Base-by-base conservation (phyloP, 2,888 invertebrate genomes). In the Onthophagus sagittarius region DNA sequence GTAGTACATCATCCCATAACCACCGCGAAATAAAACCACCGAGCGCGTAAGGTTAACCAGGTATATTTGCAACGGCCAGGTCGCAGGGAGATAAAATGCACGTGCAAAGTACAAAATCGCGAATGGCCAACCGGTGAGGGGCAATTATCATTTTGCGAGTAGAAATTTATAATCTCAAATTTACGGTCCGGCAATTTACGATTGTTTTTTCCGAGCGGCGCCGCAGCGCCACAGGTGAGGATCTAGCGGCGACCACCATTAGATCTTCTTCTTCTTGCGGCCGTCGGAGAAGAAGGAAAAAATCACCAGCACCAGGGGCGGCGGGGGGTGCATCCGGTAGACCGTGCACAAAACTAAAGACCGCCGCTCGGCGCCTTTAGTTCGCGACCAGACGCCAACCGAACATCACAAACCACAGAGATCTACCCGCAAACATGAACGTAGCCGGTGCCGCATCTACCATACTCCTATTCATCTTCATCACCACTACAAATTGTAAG, bases 301-400 rank as follows among this genome's bases (percentile, higher is more conserved):
- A 67, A 67, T 67, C 67, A 15, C 23, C 67, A 67, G 63, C 9
- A 31, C 67, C 67, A 15, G 63, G 64, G 64, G 72, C 64, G 13
- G 71, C 71, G 78, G 78, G 80, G 80, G 81, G 80, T 80, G 80
- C 80, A 81, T 81, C 81, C 82, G 81, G 81, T 79, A 78, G 78
- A 79, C 79, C 75, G 76, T 78, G 80, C 79, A 82, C 82, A 82
- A 82, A 82, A 82, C 80, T 80, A 81, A 78, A 79, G 79, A 76
- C 79, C 79, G 78, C 78, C 77, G 78, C 77, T 76, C 76, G 77
- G 77, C 78, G 77, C 76, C 77, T 79, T 80, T 80, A 81, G 80
- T 81, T 76, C 75, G 80, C 80, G 78, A 76, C 23, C 67, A 70
- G 23, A 53, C 62, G 62, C 62, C 32, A 9, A 69, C 72, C 23